Percentiles rank a stretch among this genome's conserved stretches.
Conservation (phyloP, 2,113 vertebrate genomes). For the Camelus bactrianus region DNA sequence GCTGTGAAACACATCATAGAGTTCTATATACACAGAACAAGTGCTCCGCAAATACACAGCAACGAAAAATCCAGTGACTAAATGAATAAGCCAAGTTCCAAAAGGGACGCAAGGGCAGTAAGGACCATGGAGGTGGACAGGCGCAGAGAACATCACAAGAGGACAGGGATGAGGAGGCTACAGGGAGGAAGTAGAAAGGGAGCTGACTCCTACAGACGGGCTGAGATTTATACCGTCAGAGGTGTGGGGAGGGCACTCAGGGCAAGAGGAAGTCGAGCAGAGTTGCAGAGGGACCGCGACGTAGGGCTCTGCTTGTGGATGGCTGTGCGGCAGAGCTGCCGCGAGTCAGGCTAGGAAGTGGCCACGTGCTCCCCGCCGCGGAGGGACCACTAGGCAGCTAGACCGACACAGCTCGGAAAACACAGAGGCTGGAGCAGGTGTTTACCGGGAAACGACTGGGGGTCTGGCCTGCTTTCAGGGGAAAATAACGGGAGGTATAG, state of each 20-base stretch:
- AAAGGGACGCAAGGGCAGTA: neutral
- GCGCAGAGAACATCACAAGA: neutral
- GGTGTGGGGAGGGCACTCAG: no score
- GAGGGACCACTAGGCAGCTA: neutral
- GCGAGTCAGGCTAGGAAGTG: neutral
- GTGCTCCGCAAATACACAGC: neutral
- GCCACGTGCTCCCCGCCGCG: no score
- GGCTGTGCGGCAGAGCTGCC: rapidly evolving
- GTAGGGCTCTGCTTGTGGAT: no score
- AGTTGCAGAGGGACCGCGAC: rapidly evolving
- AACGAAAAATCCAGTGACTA: neutral
- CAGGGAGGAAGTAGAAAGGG: neutral
- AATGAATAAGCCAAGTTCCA: neutral
- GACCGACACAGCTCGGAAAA: neutral
- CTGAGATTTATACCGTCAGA: neutral
- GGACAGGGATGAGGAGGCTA: neutral
- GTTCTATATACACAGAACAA: neutral
- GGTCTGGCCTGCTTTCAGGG: neutral
- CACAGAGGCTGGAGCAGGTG: neutral
- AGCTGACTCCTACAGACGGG: neutral
- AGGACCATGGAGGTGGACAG: neutral
- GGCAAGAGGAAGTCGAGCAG: neutral
- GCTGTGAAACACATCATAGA: neutral
- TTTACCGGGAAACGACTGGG: neutral
- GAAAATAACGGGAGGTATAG: neutral